Conservation (phyloP, 2,113 vertebrate species). For the Dryoscopus gambensis region DNA sequence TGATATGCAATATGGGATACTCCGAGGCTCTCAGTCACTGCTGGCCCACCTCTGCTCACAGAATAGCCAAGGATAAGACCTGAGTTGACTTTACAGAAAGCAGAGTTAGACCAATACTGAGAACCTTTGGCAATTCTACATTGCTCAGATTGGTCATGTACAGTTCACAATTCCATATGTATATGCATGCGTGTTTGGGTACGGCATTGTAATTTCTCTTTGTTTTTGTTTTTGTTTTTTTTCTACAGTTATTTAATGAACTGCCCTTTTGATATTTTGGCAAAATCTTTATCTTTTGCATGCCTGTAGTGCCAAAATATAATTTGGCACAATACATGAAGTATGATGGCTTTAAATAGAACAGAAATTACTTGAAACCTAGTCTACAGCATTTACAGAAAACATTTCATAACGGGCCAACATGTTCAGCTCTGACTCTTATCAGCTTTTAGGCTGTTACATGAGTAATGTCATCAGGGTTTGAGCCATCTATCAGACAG, state of each 20-base stretch:
- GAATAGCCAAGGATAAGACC: neutral
- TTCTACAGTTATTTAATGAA: neutral
- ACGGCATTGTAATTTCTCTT: neutral
- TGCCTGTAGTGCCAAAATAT: neutral
- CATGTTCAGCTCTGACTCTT: neutral
- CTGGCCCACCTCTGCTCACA: neutral
- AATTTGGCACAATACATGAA: neutral
- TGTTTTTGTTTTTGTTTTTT: neutral
- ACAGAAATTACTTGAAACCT: neutral
- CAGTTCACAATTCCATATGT: neutral
- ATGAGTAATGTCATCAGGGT: neutral
- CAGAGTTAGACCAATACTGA: neutral
- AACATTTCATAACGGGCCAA: neutral
- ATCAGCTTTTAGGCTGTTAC: neutral
- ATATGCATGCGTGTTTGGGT: neutral
- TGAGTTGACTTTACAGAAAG: neutral
- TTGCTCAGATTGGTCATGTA: accelerated
- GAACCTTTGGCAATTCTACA: neutral
- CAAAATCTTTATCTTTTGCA: neutral
- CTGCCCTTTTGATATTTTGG: neutral
- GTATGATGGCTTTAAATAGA: neutral
- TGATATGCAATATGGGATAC: neutral
- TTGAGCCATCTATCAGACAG: neutral
- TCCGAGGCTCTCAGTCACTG: neutral
- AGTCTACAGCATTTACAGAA: neutral